phyloP scores from a whole-genome alignment of 2,888 invertebrate species.

The Andrena bucephala region DNA sequence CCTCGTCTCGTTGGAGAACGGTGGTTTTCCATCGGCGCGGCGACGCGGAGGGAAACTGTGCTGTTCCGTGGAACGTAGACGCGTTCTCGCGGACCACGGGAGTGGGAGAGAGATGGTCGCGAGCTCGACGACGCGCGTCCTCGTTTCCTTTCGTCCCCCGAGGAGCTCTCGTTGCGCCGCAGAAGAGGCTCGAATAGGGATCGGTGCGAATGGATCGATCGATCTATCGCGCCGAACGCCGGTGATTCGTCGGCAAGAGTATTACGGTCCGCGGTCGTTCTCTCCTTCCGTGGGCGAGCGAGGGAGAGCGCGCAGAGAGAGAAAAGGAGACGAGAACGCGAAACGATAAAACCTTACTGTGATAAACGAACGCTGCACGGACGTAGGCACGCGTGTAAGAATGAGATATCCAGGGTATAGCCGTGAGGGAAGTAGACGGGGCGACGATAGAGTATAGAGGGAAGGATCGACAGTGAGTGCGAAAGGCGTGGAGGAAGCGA shows the following conservation, averaged over 20 bases:
- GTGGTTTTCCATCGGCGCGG: not conserved
- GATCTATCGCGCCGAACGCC: not conserved
- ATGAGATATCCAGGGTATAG: slow-evolving; percentile 50
- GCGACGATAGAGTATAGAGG: slow-evolving; percentile 4
- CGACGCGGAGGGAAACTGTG: not conserved
- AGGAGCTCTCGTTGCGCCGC: slow-evolving; percentile 9
- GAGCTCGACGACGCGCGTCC: not conserved
- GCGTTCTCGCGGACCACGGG: not conserved
- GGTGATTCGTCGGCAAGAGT: slow-evolving; percentile 13
- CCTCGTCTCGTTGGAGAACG: slow-evolving; percentile 15
- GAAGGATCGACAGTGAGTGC: not conserved
- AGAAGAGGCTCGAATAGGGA: not conserved
- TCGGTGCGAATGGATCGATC: not conserved
- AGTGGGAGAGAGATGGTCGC: not conserved
- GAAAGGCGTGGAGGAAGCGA: too few relatives aligned
- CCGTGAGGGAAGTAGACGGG: slow-evolving; percentile 23
- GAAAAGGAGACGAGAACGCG: slow-evolving; percentile 3
- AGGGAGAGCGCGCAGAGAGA: not conserved
- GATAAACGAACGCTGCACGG: slow-evolving; percentile 50
- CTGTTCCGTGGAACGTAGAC: not conserved
- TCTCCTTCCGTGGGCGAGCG: not conserved
- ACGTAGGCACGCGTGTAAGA: slow-evolving; percentile 28
- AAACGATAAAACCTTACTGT: slow-evolving; percentile 56
- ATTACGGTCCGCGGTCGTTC: slow-evolving; percentile 8
- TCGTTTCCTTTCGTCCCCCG: slow-evolving; percentile 10